phyloP scores from a whole-genome alignment of 2,113 vertebrate species.

The Pterocles gutturalis region DNA sequence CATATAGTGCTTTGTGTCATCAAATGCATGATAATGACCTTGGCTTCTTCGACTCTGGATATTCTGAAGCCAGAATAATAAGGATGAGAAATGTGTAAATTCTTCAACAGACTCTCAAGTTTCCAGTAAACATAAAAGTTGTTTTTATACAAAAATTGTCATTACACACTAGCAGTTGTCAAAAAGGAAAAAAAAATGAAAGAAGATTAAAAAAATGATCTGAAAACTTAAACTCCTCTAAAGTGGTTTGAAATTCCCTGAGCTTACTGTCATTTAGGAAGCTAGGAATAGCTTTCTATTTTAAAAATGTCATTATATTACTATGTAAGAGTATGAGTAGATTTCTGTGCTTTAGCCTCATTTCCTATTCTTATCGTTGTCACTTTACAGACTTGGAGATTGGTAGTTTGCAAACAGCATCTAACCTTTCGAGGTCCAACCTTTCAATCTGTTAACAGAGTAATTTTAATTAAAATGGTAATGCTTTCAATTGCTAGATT shows the following conservation, averaged over 20 bases:
- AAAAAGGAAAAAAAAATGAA: background rate
- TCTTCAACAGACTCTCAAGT: background rate
- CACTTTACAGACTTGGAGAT: background rate
- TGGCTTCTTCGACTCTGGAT: background rate
- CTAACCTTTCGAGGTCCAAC: background rate
- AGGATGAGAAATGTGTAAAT: background rate
- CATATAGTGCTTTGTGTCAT: background rate
- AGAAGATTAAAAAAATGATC: too few relatives aligned
- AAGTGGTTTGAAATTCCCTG: background rate
- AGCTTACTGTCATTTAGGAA: background rate
- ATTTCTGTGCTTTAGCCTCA: background rate
- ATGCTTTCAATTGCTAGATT: background rate
- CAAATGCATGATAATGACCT: background rate
- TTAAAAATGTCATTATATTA: background rate
- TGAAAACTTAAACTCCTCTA: background rate
- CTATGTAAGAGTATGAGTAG: background rate
- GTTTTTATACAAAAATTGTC: background rate
- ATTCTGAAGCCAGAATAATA: background rate
- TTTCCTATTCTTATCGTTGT: background rate
- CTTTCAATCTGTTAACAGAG: background rate
- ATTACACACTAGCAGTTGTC: background rate
- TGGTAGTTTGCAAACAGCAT: background rate
- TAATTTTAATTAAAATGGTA: conserved; percentile 29
- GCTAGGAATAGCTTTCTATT: background rate
- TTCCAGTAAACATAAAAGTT: background rate